phyloP scores from a whole-genome alignment of 2,113 vertebrate genomes.

The Labrus mixtus region DNA sequence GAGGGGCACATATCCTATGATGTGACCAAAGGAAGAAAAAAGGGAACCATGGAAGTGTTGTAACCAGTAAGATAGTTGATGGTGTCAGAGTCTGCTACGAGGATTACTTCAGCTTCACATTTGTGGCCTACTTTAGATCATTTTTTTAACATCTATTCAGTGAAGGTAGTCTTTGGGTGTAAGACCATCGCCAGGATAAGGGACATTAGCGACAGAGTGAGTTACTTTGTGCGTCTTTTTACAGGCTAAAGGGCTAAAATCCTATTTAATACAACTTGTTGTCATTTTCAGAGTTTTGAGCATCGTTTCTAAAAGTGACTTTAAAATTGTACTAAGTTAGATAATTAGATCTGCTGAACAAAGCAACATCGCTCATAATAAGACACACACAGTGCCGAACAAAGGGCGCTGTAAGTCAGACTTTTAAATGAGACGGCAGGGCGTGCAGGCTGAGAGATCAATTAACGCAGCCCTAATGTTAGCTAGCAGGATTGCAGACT shows the following conservation, averaged over 20 bases:
- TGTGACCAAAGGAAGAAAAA: neutral
- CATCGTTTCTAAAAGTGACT: neutral
- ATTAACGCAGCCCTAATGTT: too few relatives aligned
- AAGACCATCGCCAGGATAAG: too few relatives aligned
- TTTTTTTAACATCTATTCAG: neutral
- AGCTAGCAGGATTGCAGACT: too few relatives aligned
- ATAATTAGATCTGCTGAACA: too few relatives aligned
- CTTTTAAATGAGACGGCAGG: too few relatives aligned
- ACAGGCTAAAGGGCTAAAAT: too few relatives aligned
- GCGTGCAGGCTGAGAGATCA: too few relatives aligned
- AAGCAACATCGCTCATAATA: too few relatives aligned
- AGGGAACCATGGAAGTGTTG: neutral
- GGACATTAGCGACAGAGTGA: neutral
- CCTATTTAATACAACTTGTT: neutral
- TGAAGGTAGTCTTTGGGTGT: neutral
- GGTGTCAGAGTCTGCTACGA: neutral
- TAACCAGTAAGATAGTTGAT: neutral
- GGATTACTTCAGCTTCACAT: neutral
- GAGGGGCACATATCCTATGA: neutral
- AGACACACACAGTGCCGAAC: too few relatives aligned
- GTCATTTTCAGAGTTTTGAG: neutral
- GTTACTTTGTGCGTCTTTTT: too few relatives aligned
- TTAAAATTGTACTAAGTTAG: neutral
- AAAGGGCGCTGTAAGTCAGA: too few relatives aligned
- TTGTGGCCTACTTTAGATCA: neutral